A percentile compares a stretch with the other conserved stretches of the same genome.
These are phyloP conservation scores for Tachycineta bicolor DNA, from an alignment of 2,113 vertebrate species.

Conservation along the genomic window DNA sequence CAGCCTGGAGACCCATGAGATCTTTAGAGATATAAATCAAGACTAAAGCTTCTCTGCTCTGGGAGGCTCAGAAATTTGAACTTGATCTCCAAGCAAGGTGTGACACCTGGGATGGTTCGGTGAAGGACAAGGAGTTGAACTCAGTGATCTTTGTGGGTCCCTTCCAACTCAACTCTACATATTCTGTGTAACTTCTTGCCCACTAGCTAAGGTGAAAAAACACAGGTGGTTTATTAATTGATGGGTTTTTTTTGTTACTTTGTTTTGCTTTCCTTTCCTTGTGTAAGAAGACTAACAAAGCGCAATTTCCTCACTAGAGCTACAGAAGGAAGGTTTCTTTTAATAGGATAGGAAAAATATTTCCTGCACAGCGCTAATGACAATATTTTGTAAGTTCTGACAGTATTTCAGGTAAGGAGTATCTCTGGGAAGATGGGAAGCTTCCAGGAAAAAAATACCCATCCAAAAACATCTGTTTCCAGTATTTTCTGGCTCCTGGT, in stretches of 20 bases:
- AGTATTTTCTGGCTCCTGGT: neutral
- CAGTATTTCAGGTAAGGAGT: neutral
- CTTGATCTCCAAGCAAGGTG: neutral
- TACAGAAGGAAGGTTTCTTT: neutral
- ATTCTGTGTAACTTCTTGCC: neutral
- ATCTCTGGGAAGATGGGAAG: neutral
- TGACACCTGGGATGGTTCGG: neutral
- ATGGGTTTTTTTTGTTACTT: neutral
- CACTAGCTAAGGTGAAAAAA: neutral
- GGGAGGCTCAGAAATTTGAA: neutral
- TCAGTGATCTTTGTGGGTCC: neutral
- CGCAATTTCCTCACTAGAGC: neutral
- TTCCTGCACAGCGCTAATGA: neutral
- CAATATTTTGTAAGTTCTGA: neutral
- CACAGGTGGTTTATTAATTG: neutral
- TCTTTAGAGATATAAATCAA: neutral
- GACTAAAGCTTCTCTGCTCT: neutral
- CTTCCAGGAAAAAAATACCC: neutral
- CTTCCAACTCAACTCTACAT: neutral
- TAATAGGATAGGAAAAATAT: neutral
- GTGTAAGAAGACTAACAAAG: neutral
- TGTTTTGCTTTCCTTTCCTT: neutral
- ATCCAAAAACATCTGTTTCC: neutral
- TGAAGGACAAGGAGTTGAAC: neutral
- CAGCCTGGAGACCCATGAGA: neutral